Evolutionary conservation across 2,888 invertebrate genomes (phyloP), one percentile per base, ranked within the genome.

Genomic region (Spisula solida): DNA sequence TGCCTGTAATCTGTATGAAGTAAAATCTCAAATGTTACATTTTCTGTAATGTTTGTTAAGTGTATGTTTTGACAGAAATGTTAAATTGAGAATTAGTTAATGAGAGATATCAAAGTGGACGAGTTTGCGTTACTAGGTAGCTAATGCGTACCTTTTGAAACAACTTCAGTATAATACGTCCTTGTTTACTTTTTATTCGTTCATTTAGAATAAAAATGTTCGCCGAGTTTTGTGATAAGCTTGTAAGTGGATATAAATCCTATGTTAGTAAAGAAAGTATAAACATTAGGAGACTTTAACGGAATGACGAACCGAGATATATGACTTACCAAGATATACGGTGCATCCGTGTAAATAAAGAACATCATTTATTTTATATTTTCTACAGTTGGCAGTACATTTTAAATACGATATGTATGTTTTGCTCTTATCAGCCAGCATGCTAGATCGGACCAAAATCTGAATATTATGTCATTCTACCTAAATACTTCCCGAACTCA

Each of bases 41-140:
- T 56, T 75, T 83, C 34, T 51, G 34, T 88, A 90, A 90, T 90
- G 90, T 90, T 88, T 87, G 90, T 85, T 88, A 90, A 90, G 90
- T 90, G 90, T 84, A n/a, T 90, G 85, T 81, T 90, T 90, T 83
- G 82, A 84, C 60, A 55, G 81, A 48, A 41, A 84, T 82, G 56
- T 48, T 60, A 87, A 82, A 88, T 82, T 85, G 66, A 82, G 48
- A 56, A 16, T 31, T 47, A 48, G 41, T 79, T 85, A 85, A 75
- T 47, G 82, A 66, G 41, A 34, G 25, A 48, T 66, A 51, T 60
- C 41, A 66, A 80, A 85, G 56, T n/a, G 12, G 18, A 75, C 29
- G 82, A 82, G 81, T 31, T 82, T 66, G 2, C 16, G 87, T 87
- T 48, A 56, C 87, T 55, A 56, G 51, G 87, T 51, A 82, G 75